phyloP scores from a whole-genome alignment of 2,888 invertebrate species.

The Xestia xanthographa region DNA sequence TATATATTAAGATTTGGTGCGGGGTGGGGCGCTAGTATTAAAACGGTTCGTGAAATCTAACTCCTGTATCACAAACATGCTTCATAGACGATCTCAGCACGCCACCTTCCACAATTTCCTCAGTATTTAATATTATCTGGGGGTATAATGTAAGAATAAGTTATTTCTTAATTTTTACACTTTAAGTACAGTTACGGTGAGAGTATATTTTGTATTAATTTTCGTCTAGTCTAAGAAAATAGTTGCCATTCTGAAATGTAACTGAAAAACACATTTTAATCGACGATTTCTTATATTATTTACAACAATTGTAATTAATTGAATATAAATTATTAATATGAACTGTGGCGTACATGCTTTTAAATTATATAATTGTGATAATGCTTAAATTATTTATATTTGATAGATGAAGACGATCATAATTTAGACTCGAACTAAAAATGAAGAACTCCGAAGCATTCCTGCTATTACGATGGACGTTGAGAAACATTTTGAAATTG shows the following conservation, averaged over 20 bases:
- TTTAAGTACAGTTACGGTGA: background rate
- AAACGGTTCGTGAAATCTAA: background rate
- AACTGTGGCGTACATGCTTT: background rate
- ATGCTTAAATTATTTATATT: background rate
- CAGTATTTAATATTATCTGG: conserved; percentile 13
- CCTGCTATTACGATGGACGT: background rate
- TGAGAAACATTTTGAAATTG: background rate
- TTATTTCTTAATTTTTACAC: conserved; percentile 3
- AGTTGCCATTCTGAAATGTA: conserved; percentile 43
- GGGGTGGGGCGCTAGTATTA: too few relatives aligned
- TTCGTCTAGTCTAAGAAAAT: conserved; percentile 48
- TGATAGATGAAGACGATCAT: background rate
- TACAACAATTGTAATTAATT: background rate
- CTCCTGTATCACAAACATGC: background rate
- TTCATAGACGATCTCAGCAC: conserved; percentile 17
- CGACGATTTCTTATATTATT: conserved; percentile 24
- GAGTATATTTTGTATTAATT: conserved; percentile 24
- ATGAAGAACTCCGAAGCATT: background rate
- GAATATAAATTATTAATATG: background rate
- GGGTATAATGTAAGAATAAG: conserved; percentile 6
- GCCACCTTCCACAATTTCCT: background rate
- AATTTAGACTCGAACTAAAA: background rate
- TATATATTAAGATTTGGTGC: too few relatives aligned
- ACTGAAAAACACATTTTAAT: conserved; percentile 13
- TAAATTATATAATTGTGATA: conserved; percentile 8